phyloP scores from a whole-genome alignment of 2,113 vertebrate genomes.

The Chlorodrepanis virens region DNA sequence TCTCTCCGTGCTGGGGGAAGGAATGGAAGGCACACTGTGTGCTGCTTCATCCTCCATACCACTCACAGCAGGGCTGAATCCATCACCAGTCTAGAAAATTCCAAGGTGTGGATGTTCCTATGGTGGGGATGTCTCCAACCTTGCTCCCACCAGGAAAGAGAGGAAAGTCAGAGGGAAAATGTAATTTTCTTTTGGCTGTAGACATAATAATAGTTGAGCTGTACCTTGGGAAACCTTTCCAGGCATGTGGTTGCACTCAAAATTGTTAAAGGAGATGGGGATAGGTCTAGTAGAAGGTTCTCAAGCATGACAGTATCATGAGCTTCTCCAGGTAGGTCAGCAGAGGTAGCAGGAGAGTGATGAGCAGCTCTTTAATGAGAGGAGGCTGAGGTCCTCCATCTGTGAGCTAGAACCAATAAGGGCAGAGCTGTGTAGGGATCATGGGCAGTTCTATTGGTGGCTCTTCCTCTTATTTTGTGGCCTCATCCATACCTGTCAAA shows the following conservation, averaged over 20 bases:
- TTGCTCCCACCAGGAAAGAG: background rate
- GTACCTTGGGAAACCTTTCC: background rate
- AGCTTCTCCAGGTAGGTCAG: background rate
- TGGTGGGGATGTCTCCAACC: background rate
- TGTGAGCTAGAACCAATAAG: background rate
- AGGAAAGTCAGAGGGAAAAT: background rate
- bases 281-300: background rate
- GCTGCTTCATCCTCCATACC: background rate
- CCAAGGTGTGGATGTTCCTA: background rate
- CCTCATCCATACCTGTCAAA: background rate
- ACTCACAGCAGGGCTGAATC: background rate
- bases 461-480: background rate
- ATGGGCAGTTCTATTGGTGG: background rate
- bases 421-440: background rate
- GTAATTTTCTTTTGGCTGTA: background rate
- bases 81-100: background rate
- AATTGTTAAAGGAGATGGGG: background rate
- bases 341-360: background rate
- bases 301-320: background rate
- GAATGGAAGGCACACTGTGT: background rate
- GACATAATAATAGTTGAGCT: background rate
- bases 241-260: background rate
- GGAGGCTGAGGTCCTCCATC: background rate
- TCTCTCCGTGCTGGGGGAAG: fast-evolving
- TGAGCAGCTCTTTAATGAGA: background rate